Conservation (phyloP, 2,113 vertebrate species). For the Ranitomeya variabilis region DNA sequence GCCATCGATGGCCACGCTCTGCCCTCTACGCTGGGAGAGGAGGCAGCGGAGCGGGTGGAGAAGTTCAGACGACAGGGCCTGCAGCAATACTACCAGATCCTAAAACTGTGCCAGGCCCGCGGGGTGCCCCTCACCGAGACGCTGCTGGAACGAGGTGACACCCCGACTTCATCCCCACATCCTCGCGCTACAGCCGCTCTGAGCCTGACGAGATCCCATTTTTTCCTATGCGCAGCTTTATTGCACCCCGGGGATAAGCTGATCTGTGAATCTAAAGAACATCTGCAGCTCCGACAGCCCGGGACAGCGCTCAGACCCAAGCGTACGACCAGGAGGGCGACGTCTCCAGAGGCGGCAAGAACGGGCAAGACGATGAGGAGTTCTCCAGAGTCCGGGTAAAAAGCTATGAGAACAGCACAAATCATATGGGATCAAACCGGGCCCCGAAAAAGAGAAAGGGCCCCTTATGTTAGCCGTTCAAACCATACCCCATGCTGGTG, state of each 20-base stretch:
- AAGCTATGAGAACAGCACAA: neutral
- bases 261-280: slow-evolving; percentile 47
- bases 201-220: neutral
- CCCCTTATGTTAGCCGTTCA: neutral
- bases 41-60: slow-evolving; percentile 51
- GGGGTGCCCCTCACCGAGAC: slow-evolving; percentile 60
- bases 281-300: slow-evolving; percentile 62
- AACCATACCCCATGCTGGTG: too few relatives aligned
- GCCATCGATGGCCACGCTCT: slow-evolving; percentile 61
- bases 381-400: neutral
- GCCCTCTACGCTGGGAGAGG: slow-evolving; percentile 57
- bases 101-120: slow-evolving; percentile 57
- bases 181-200: neutral
- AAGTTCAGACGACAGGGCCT: slow-evolving; percentile 37
- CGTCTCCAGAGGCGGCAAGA: neutral
- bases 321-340: accelerated
- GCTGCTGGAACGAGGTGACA: slow-evolving; percentile 63
- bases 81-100: slow-evolving; percentile 62
- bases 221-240: slow-evolving; percentile 58
- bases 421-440: neutral
- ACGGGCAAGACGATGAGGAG: neutral
- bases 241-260: slow-evolving; percentile 67
- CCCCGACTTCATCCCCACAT: neutral
- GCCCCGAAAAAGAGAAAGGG: neutral
- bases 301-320: slow-evolving; percentile 57